Percentiles rank a stretch among this genome's conserved stretches.
Conservation (phyloP, 2,888 invertebrate genomes). For the Lithophane leautieri region DNA sequence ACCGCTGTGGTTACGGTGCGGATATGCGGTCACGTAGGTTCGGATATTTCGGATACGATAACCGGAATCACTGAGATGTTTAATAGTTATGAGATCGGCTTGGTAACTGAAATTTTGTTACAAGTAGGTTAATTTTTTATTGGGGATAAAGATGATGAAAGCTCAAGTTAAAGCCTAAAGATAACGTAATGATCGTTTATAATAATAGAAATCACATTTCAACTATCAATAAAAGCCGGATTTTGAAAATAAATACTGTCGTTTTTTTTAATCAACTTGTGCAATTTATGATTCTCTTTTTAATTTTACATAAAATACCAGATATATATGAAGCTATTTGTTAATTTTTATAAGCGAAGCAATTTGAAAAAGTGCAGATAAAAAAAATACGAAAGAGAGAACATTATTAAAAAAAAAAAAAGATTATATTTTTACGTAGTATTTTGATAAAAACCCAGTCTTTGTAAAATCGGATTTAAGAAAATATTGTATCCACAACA, state of each 20-base stretch:
- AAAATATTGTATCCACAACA: neutral
- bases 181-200: neutral
- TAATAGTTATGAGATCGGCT: slow-evolving; percentile 6
- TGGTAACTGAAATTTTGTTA: neutral
- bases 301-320: neutral
- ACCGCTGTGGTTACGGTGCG: slow-evolving; percentile 51
- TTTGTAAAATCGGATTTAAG: neutral
- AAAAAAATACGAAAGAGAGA: neutral
- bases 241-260: neutral
- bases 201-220: neutral
- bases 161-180: neutral
- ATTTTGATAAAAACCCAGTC: neutral
- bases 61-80: slow-evolving; percentile 41
- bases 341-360: neutral
- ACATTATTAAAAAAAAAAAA: neutral
- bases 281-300: too few species aligned
- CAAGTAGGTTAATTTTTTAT: neutral
- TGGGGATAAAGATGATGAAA: accelerated
- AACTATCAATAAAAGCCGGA: too few species aligned
- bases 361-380: neutral
- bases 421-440: neutral
- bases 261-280: neutral
- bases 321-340: neutral
- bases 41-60: slow-evolving; percentile 53
- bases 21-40: slow-evolving; percentile 51